phyloP scores from a whole-genome alignment of 37 sponge, comb jelly and placozoan species.

The Spongilla lacustris region DNA sequence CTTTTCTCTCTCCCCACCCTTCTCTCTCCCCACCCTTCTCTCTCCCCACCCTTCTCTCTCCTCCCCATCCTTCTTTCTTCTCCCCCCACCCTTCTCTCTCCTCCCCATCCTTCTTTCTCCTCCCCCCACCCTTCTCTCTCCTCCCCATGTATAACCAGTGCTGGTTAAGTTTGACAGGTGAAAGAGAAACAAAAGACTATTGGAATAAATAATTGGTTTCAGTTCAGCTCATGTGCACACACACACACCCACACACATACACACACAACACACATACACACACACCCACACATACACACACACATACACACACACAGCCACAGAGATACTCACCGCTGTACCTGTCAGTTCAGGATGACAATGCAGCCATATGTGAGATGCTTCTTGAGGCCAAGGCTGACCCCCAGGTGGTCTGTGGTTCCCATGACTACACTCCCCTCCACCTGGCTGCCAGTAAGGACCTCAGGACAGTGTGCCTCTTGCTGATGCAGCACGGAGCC shows the following conservation, averaged over 20 bases:
- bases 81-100: not conserved
- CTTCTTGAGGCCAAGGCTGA: slow-evolving; percentile 64
- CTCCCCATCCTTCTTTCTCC: not conserved
- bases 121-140: not conserved
- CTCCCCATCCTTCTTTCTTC: not conserved
- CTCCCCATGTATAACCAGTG: too few relatives aligned
- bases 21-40: too few relatives aligned
- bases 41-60: too few relatives aligned
- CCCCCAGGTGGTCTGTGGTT: slow-evolving; percentile 42
- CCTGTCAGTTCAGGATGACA: slow-evolving; percentile 58
- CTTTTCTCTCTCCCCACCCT: not conserved
- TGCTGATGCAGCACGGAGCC: slow-evolving; percentile 58
- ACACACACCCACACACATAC: slow-evolving; percentile 4
- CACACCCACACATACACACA: slow-evolving; percentile 46
- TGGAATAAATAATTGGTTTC: too few relatives aligned
- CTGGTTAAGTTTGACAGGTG: too few relatives aligned
- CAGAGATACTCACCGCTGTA: slow-evolving; percentile 70
- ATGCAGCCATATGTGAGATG: slow-evolving; percentile 42
- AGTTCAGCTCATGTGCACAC: not conserved
- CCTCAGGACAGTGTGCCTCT: slow-evolving; percentile 24
- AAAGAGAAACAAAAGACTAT: too few relatives aligned
- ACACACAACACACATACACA: slow-evolving; percentile 3
- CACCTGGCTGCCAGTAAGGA: slow-evolving; percentile 73
- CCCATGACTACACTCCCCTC: slow-evolving; percentile 58
- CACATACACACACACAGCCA: slow-evolving; percentile 16